Evolutionary conservation across 2,797 vertebrate genomes (phyloP).

Genomic region (Ispidina picta): DNA sequence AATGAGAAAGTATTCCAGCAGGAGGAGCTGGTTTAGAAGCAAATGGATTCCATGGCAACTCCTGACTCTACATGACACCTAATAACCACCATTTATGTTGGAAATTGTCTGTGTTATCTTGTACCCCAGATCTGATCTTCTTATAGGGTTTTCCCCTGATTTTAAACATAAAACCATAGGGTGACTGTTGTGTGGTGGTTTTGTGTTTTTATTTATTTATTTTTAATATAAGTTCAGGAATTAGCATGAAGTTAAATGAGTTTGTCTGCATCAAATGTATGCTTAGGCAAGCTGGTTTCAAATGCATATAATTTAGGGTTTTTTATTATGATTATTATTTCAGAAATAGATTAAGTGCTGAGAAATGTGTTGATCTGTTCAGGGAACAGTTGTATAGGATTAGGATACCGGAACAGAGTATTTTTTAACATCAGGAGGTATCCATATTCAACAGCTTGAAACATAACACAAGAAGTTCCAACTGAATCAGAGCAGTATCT

Average conservation of each 20-base stretch:
- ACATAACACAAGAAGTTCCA: neutral
- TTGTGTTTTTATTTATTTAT: neutral
- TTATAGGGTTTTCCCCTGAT: slow-evolving; percentile 67
- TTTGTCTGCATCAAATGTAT: slow-evolving; percentile 20
- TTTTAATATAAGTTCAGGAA: slow-evolving; percentile 17
- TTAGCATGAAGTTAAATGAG: slow-evolving; percentile 33
- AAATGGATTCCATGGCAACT: slow-evolving; percentile 85
- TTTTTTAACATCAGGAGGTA: neutral
- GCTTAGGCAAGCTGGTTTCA: slow-evolving; percentile 38
- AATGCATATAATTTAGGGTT: neutral
- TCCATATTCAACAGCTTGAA: slow-evolving; percentile 30
- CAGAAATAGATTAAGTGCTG: slow-evolving; percentile 17
- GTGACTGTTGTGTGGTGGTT: too few relatives aligned
- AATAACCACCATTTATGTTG: slow-evolving; percentile 77
- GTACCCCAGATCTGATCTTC: slow-evolving; percentile 60
- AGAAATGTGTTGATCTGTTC: slow-evolving; percentile 25
- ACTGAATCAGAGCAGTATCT: neutral
- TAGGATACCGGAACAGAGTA: neutral
- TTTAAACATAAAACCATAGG: slow-evolving; percentile 53
- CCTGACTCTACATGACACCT: slow-evolving; percentile 83
- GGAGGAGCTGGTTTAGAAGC: slow-evolving; percentile 82
- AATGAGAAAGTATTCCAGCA: slow-evolving; percentile 83
- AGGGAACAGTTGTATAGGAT: neutral
- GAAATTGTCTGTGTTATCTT: slow-evolving; percentile 79
- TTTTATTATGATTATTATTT: neutral